A percentile compares a stretch with the other conserved stretches of the same genome.
Evolutionary conservation across 2,888 invertebrate genomes (phyloP).

Genomic region (Hecatera dysodea): DNA sequence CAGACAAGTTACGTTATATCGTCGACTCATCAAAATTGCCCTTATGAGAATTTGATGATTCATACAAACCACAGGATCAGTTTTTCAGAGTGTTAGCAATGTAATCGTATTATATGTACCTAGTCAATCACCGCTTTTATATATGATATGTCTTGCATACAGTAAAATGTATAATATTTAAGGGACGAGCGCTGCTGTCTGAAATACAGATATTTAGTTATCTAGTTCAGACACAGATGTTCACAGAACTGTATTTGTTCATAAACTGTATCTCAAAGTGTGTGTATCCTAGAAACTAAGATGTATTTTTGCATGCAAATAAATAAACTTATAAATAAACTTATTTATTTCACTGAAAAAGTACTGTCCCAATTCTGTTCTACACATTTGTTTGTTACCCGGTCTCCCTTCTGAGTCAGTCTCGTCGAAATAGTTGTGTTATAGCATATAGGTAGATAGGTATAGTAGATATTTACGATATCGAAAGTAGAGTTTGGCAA

Average conservation of each 20-base stretch:
- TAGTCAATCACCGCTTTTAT: background rate
- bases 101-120: background rate
- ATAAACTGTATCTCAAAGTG: no score
- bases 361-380: background rate
- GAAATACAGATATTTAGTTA: no score
- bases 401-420: slow-evolving; percentile 47
- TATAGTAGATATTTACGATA: slow-evolving; percentile 41
- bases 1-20: background rate
- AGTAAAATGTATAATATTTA: no score
- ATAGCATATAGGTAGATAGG: background rate
- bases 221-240: no score
- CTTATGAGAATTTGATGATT: slow-evolving; percentile 24
- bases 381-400: slow-evolving; percentile 7
- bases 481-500: slow-evolving; percentile 72
- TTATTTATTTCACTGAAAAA: slow-evolving; percentile 1
- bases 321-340: no score
- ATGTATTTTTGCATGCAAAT: no score
- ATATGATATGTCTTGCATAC: no score
- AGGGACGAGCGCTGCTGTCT: no score
- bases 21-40: slow-evolving; percentile 21
- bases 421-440: slow-evolving; percentile 39
- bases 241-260: no score
- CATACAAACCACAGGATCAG: slow-evolving; percentile 7
- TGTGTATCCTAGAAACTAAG: no score
- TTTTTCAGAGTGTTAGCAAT: slow-evolving; percentile 9